phyloP scores from a whole-genome alignment of 2,797 vertebrate species.

The Neomorphus geoffroyi region DNA sequence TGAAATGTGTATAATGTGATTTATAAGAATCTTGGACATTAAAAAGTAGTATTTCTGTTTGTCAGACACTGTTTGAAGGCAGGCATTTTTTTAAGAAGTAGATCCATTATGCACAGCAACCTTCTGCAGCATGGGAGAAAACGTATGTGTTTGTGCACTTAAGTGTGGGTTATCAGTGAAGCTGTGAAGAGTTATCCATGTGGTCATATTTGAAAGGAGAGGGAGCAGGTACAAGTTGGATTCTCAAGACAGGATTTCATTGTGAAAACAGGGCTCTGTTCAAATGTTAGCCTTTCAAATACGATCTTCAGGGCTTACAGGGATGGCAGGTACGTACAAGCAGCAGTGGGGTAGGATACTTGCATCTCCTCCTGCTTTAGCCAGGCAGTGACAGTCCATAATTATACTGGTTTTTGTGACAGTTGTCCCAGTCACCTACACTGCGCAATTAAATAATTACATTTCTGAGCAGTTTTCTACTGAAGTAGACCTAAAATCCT shows the following conservation, averaged over 20 bases:
- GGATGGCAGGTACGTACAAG: fast-evolving
- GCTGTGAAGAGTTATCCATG: background rate
- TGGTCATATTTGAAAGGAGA: background rate
- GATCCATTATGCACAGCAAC: background rate
- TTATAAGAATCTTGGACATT: background rate
- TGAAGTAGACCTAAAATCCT: background rate
- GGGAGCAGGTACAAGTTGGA: background rate
- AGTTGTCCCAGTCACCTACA: background rate
- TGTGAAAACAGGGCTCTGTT: background rate
- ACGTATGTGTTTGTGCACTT: fast-evolving
- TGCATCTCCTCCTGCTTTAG: background rate
- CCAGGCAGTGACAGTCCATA: background rate
- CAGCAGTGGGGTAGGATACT: background rate
- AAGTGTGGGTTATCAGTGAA: background rate
- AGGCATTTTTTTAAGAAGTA: background rate
- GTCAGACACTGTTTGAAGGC: background rate
- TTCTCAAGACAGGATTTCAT: background rate
- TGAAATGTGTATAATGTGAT: background rate
- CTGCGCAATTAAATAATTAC: background rate
- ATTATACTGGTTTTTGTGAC: fast-evolving
- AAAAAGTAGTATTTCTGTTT: background rate
- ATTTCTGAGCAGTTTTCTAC: background rate
- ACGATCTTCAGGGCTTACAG: background rate
- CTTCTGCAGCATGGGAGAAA: background rate
- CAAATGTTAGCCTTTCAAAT: background rate